Percentiles rank a stretch among this genome's conserved stretches.
phyloP scores from a whole-genome alignment of 2,113 vertebrate genomes.

The Nerophis ophidion region DNA sequence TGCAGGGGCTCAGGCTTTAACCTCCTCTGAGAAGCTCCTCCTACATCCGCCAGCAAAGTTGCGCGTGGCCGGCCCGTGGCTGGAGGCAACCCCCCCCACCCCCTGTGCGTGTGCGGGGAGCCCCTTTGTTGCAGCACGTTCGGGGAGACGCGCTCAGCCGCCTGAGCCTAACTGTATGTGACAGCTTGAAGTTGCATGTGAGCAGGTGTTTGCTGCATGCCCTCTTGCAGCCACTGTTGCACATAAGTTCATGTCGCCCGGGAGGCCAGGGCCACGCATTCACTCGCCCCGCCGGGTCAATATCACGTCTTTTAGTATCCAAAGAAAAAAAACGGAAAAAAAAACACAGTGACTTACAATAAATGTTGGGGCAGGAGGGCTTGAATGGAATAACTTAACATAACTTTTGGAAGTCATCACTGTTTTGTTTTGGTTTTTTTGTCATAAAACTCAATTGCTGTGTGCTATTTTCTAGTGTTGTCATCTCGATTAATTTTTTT shows the following conservation, averaged over 20 bases:
- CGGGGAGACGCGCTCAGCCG: constrained; percentile 54
- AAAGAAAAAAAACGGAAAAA: no score
- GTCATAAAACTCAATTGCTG: no score
- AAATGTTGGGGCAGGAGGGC: no score
- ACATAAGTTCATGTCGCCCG: constrained; percentile 35
- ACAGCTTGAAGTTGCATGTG: constrained; percentile 69
- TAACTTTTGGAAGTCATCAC: no score
- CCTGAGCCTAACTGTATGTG: constrained; percentile 69
- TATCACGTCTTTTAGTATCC: no score
- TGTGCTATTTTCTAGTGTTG: no score
- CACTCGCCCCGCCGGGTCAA: constrained; percentile 9
- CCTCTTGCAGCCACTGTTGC: constrained; percentile 47
- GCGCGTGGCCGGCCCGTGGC: constrained; percentile 75
- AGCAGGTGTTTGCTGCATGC: constrained; percentile 73
- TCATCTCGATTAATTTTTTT: no score
- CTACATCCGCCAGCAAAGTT: constrained; percentile 27
- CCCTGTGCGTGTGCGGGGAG: constrained; percentile 26
- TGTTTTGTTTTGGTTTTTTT: no score
- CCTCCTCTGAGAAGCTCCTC: constrained; percentile 47
- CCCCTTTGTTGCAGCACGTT: constrained; percentile 51
- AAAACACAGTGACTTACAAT: no score
- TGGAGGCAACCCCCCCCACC: constrained; percentile 9
- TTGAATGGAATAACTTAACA: no score
- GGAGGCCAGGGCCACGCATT: constrained; percentile 32
- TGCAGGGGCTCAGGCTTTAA: constrained; percentile 55